phyloP scores from a whole-genome alignment of 2,888 invertebrate species.

The Ochropacha duplaris region DNA sequence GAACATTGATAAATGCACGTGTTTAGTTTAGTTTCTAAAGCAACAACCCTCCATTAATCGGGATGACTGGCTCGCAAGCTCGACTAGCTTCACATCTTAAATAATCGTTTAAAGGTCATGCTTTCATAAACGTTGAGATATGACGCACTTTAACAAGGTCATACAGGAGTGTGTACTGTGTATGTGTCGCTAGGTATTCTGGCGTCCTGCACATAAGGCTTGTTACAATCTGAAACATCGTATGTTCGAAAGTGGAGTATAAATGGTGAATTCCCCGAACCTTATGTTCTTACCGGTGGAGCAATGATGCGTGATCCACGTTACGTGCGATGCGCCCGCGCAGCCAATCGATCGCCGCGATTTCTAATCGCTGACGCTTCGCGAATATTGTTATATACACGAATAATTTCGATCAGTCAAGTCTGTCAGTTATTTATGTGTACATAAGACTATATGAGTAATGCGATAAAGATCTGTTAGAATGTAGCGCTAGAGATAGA shows the following conservation, averaged over 20 bases:
- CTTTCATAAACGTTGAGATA: neutral
- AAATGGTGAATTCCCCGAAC: neutral
- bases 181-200: neutral
- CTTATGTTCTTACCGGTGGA: neutral
- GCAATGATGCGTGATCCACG: neutral
- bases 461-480: no score
- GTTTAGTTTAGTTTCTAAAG: no score
- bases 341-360: constrained; percentile 17
- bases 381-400: neutral
- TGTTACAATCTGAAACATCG: no score
- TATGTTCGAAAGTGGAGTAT: no score
- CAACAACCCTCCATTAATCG: neutral
- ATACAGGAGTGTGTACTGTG: neutral
- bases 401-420: neutral
- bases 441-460: no score
- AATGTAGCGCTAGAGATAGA: no score
- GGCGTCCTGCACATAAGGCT: neutral
- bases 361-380: constrained; percentile 16
- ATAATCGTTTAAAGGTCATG: neutral
- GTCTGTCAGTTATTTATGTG: no score
- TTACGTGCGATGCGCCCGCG: constrained; percentile 21
- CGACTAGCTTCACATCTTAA: neutral
- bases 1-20: no score
- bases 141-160: neutral
- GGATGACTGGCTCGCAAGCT: neutral